Evolutionary conservation across 2,113 vertebrate genomes (phyloP), one percentile per base, ranked within the genome.

Genomic region (Corythaeola cristata): DNA sequence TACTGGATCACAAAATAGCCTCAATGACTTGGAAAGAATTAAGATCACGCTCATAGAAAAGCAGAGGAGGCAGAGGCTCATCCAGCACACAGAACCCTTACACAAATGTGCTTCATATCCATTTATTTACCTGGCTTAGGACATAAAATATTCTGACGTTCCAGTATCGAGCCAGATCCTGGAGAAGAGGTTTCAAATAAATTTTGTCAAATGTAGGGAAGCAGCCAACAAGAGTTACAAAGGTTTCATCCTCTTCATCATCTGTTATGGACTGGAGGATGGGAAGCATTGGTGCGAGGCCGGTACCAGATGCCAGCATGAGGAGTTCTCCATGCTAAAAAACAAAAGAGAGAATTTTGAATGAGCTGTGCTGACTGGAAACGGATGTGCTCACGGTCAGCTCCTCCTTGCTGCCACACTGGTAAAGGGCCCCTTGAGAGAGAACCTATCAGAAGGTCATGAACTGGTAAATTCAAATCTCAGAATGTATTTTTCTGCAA

Each of bases 281-380:
- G 64, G 98, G 97, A 83, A 98, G 96, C 98, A 98, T 98, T 17
- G 98, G 98, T 44, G 98, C 98, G 12, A 98, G 96, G 76, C 98
- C 98, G 0, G 98, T 98, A 62, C 98, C 98, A 4, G 98, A 97
- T 1, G 98, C 98, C 95, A 98, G 95, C 97, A 98, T 97, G 85
- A 98, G 96, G 16, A 98, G 98, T 76, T 98, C 98, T 63, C 98
- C 98, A 7, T 97, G 96, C 98, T 98, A 79, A 71, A 60, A 60
- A 93, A 87, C 16, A 80, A 88, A 97, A 67, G 35, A 96, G 74
- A 97, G 80, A 60, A 67, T 44, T 85, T 41, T n/a, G 75, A 91
- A 56, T 93, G 85, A 92, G 85, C 59, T 50, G 33, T 37, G 37
- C 18, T 19, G 66, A 32, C 53, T 89, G 77, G 56, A 76, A 82